Evolutionary conservation across 2,113 vertebrate genomes (phyloP).

Genomic region (Oryzias celebensis): DNA sequence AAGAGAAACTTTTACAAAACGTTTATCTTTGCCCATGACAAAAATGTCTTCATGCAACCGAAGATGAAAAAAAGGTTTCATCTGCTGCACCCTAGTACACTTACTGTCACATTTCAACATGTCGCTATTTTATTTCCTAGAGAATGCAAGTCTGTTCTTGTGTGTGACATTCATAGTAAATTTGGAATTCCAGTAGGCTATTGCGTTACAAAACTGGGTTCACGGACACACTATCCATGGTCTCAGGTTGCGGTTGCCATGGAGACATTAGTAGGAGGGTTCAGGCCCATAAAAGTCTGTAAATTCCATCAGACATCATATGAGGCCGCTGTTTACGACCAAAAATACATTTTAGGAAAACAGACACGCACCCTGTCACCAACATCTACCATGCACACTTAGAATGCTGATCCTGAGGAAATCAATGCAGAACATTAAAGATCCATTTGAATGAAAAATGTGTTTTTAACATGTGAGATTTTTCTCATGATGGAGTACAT

Average conservation of each 20-base stretch:
- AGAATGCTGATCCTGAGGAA: not conserved
- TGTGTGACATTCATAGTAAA: slow-evolving; percentile 30
- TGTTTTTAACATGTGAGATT: too few species aligned
- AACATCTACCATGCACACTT: slow-evolving; percentile 18
- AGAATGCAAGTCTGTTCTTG: slow-evolving; percentile 1
- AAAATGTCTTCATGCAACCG: too few species aligned
- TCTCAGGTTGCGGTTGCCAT: slow-evolving; percentile 67
- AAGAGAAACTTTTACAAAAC: too few species aligned
- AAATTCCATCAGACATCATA: slow-evolving; percentile 60
- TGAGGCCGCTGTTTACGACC: slow-evolving; percentile 64
- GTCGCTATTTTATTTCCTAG: not conserved
- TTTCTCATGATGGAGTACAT: too few species aligned
- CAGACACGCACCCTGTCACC: slow-evolving; percentile 10
- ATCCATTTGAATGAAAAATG: too few species aligned
- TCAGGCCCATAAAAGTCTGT: slow-evolving; percentile 38
- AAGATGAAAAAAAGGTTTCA: too few species aligned
- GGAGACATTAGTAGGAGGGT: slow-evolving; percentile 36
- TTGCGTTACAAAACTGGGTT: slow-evolving; percentile 40
- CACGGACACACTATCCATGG: slow-evolving; percentile 46
- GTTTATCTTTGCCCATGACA: too few species aligned
- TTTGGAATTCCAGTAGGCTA: slow-evolving; percentile 46
- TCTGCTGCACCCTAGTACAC: too few species aligned
- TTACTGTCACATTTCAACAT: not conserved
- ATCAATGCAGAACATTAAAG: too few species aligned
- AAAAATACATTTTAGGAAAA: slow-evolving; percentile 66